These are phyloP conservation scores for Cyclargus thomasi DNA, from an alignment of 1,140 invertebrate genomes.

Conservation along the genomic window DNA sequence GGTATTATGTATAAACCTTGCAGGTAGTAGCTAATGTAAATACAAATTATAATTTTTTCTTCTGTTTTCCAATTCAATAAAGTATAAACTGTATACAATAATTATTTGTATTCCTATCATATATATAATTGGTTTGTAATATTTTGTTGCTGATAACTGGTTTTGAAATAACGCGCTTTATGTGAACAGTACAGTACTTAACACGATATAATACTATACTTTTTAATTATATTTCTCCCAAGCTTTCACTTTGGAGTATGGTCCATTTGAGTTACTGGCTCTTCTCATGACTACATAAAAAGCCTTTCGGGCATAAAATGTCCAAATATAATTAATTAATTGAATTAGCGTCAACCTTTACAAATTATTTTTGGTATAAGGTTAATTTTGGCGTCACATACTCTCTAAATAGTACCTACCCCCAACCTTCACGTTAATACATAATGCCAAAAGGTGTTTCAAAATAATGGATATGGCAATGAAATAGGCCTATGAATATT, in stretches of 20 bases:
- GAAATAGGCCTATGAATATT: not conserved
- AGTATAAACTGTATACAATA: no score
- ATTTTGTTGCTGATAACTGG: no score
- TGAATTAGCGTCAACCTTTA: not conserved
- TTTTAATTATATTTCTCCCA: not conserved
- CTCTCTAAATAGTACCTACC: not conserved
- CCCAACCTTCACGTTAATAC: not conserved
- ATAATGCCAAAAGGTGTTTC: not conserved
- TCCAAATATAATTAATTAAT: not conserved
- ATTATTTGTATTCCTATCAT: no score
- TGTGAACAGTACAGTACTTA: no score
- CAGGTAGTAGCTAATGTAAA: no score
- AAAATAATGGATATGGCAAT: not conserved
- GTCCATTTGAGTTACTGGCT: not conserved
- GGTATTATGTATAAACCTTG: no score
- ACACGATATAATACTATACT: no score
- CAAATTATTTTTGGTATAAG: not conserved
- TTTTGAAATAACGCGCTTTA: no score
- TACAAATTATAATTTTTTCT: no score
- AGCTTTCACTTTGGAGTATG: not conserved
- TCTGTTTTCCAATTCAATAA: no score
- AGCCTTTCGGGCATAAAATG: not conserved
- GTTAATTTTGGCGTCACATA: slow-evolving; percentile 1
- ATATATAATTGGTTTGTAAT: no score
- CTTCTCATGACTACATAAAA: not conserved